phyloP scores from a whole-genome alignment of 2,113 vertebrate genomes.

The Pseudopodoces humilis region DNA sequence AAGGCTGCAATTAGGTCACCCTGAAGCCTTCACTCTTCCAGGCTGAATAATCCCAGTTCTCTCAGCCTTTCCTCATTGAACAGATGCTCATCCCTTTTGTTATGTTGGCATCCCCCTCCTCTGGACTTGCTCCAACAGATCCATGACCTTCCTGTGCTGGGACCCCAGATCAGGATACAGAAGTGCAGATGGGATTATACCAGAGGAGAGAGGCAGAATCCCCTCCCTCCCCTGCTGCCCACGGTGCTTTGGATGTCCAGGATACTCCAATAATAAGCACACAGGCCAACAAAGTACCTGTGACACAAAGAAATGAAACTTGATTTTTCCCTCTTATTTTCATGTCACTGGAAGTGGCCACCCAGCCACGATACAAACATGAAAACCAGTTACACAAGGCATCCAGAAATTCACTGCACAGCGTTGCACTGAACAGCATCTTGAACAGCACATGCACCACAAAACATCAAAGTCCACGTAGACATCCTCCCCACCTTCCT shows the following conservation, averaged over 20 bases:
- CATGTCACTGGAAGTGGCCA: background rate
- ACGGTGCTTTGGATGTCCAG: accelerated
- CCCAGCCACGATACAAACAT: background rate
- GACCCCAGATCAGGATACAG: background rate
- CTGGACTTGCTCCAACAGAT: background rate
- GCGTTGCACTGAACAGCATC: background rate
- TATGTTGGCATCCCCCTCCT: background rate
- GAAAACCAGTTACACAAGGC: background rate
- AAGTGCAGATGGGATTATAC: background rate
- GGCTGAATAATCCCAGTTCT: background rate
- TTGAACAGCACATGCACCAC: background rate
- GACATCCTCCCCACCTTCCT: background rate
- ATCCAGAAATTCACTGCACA: background rate
- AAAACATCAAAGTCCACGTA: accelerated
- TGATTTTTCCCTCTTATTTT: background rate
- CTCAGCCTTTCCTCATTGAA: background rate
- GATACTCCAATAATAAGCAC: background rate
- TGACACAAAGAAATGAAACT: background rate
- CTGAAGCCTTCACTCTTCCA: background rate
- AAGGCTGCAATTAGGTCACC: background rate
- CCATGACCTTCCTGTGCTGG: background rate
- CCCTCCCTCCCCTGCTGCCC: background rate
- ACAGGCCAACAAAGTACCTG: background rate
- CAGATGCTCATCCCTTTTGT: background rate
- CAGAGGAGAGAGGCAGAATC: background rate